phyloP scores from a whole-genome alignment of 30 jellyfish, hydroid and myxozoan genomes.

The Aurelia sp. region DNA sequence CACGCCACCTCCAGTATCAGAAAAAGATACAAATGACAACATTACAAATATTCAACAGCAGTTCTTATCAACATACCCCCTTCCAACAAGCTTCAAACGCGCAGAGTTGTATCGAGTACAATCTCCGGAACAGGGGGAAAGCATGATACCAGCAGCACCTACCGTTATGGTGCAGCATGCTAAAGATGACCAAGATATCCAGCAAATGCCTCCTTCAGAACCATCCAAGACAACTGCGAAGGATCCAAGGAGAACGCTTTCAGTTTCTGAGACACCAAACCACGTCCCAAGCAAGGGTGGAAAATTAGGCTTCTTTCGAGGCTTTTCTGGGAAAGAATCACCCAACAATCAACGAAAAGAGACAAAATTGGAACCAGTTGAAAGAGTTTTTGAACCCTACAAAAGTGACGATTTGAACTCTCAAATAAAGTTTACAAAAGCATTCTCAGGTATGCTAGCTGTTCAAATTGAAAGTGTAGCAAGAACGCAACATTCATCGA shows the following conservation, averaged over 20 bases:
- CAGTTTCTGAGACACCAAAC: slow-evolving; percentile 29
- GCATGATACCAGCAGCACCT: neutral
- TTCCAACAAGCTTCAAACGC: slow-evolving; percentile 33
- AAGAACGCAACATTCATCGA: slow-evolving; percentile 15
- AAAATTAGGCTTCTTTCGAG: slow-evolving; percentile 6
- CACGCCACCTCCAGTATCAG: slow-evolving; percentile 45
- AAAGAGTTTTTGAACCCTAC: slow-evolving; percentile 50
- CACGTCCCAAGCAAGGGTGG: slow-evolving; percentile 20
- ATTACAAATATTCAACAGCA: neutral
- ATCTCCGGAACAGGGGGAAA: neutral
- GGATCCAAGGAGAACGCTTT: slow-evolving; percentile 9
- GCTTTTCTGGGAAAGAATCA: slow-evolving; percentile 3
- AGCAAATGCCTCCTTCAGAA: neutral
- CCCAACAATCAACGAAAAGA: slow-evolving; percentile 16
- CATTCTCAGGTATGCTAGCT: slow-evolving; percentile 79
- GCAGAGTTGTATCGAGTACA: slow-evolving; percentile 63
- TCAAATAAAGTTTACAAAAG: slow-evolving; percentile 64
- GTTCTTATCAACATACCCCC: slow-evolving; percentile 14
- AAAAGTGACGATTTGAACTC: slow-evolving; percentile 59
- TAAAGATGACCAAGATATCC: slow-evolving; percentile 16
- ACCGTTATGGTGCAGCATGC: neutral
- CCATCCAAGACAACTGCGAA: neutral
- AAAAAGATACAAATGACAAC: neutral
- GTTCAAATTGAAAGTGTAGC: slow-evolving; percentile 45
- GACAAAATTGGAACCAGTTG: neutral